Evolutionary conservation across 2,888 invertebrate genomes (phyloP), one percentile per base, ranked within the genome.

Genomic region (Orchesella flavescens): DNA sequence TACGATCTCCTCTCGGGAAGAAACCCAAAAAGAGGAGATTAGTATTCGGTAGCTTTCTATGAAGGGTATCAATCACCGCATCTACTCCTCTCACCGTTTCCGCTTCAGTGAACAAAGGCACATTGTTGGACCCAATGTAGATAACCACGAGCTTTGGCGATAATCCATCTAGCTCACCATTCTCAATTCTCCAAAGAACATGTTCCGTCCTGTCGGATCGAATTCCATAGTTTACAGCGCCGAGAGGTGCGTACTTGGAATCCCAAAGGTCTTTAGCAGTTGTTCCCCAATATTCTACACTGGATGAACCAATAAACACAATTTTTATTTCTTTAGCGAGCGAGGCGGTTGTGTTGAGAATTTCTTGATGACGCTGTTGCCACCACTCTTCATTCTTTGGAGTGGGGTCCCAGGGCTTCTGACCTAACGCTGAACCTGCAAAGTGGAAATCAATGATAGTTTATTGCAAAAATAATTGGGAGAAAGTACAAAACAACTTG

Each of bases 211-310:
- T 93, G 91, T 97, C 97, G 86, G 94, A 94, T 87, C 95, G 94
- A 89, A 97, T 95, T 88, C 97, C 96, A 91, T 96, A 95, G 90
- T 97, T 97, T 88, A 97, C 93, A 90, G 95, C 95, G 90, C 97
- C 97, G 89, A 97, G 92, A 1, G 97, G 97, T 80, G 95, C 96
- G 92, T 97, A 96, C 91, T 95, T 93, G 89, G 95, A 94, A 89
- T 95, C 94, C 96, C 97, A 97, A 53, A 96, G 93, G 91, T 95
- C 94, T 19, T 66, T 69, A 1, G 76, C 86, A 5, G 84, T 83
- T 9, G 57, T 77, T 19, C 77, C 43, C 86, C 86, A 86, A 9
- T 77, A 68, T 49, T 86, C 86, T 4, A 84, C 68, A 13, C 57
- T 59, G 49, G 83, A 84, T 1, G 86, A 86, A 12, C 86, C 86